These are phyloP conservation scores for Meleagris gallopavo DNA, from an alignment of 2,113 vertebrate species.

Conservation along the genomic window DNA sequence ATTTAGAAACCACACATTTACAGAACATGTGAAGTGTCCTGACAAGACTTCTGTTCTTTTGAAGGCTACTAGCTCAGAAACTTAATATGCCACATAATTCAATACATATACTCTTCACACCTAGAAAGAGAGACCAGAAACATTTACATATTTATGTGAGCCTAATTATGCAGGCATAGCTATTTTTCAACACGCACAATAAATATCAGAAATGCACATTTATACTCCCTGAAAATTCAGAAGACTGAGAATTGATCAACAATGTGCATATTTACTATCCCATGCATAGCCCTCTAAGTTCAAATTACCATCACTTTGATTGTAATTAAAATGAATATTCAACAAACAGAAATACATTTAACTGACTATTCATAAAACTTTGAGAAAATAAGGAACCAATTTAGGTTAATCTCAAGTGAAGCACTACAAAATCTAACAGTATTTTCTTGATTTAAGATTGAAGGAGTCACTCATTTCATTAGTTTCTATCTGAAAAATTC, in stretches of 20 bases:
- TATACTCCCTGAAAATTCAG: background rate
- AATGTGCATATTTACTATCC: background rate
- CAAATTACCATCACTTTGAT: background rate
- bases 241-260: background rate
- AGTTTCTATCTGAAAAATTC: background rate
- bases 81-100: background rate
- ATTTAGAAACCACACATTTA: conserved; percentile 12
- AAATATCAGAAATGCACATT: conserved; percentile 1
- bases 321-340: background rate
- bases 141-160: conserved; percentile 45
- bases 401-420: background rate
- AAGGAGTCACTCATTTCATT: background rate
- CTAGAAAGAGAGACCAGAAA: background rate
- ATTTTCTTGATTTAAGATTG: background rate
- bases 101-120: background rate
- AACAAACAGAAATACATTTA: background rate
- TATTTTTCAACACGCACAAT: conserved; percentile 20
- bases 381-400: background rate
- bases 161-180: conserved; percentile 23
- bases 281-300: background rate
- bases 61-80: background rate
- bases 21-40: background rate
- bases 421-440: background rate
- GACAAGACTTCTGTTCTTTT: conserved; percentile 9
- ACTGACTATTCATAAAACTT: background rate